phyloP scores from a whole-genome alignment of 2,113 vertebrate genomes.

The Euleptes europaea region DNA sequence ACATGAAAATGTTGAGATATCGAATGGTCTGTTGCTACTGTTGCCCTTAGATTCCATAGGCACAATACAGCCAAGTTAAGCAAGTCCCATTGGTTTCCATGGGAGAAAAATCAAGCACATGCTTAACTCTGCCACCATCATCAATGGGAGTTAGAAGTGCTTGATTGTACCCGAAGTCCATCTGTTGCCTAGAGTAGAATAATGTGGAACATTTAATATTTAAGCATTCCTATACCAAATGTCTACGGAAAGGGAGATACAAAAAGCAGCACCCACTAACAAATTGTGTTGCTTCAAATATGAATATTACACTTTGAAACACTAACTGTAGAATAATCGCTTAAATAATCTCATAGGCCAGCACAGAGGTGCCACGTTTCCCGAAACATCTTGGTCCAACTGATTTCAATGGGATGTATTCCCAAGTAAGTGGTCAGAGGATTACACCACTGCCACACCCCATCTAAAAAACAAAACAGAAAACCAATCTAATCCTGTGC shows the following conservation, averaged over 20 bases:
- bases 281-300: conserved; percentile 52
- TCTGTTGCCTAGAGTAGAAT: conserved; percentile 40
- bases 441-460: no score
- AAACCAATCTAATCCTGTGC: not conserved
- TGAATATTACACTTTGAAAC: conserved; percentile 63
- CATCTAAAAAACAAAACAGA: not conserved
- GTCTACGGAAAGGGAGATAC: conserved; percentile 57
- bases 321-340: conserved; percentile 61
- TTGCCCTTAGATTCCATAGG: conserved; percentile 30
- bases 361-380: not conserved
- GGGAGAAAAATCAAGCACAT: not conserved
- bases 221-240: conserved; percentile 67
- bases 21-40: conserved; percentile 15
- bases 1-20: conserved; percentile 41
- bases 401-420: not conserved
- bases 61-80: not conserved
- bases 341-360: conserved; percentile 36
- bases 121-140: not conserved
- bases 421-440: not conserved
- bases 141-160: not conserved
- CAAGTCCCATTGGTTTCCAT: not conserved
- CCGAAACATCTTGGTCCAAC: not conserved
- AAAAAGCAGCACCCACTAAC: conserved; percentile 58
- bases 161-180: conserved; percentile 9
- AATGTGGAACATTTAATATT: conserved; percentile 60